These are phyloP conservation scores for Crotalus tigris DNA, from an alignment of 2,113 vertebrate genomes.

Conservation along the genomic window DNA sequence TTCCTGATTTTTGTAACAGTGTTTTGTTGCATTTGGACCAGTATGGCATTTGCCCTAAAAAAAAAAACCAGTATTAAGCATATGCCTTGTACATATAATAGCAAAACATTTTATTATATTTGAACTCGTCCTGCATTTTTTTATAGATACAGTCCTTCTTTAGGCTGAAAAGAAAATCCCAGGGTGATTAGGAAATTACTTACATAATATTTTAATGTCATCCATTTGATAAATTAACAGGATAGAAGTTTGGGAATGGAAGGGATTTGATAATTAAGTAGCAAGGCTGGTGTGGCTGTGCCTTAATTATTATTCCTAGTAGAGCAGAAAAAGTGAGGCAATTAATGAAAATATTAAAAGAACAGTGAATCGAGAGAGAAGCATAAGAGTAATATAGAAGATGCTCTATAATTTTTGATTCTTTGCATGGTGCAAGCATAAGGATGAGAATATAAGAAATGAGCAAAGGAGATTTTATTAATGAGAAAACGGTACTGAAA, in stretches of 20 bases:
- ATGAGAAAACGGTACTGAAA: background rate
- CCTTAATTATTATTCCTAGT: background rate
- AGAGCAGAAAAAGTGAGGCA: background rate
- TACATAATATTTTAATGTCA: background rate
- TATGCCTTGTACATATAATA: background rate
- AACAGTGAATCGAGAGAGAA: background rate
- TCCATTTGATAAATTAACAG: background rate
- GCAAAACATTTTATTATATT: background rate
- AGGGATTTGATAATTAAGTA: background rate
- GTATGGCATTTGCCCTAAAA: background rate
- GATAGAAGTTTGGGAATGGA: background rate
- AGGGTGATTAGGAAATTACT: background rate
- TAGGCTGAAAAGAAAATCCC: background rate
- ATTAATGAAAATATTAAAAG: background rate
- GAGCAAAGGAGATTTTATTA: background rate
- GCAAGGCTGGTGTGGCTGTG: background rate
- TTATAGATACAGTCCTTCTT: background rate
- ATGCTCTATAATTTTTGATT: background rate
- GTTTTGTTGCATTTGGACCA: background rate
- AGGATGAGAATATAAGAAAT: background rate
- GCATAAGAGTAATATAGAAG: background rate
- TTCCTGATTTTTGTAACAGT: background rate
- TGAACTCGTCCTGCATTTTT: background rate
- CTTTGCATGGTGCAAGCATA: background rate
- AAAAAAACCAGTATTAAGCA: background rate